A percentile compares a stretch with the other conserved stretches of the same genome.
phyloP scores from a whole-genome alignment of 2,113 vertebrate species.

The Drymodes brunneopygia region DNA sequence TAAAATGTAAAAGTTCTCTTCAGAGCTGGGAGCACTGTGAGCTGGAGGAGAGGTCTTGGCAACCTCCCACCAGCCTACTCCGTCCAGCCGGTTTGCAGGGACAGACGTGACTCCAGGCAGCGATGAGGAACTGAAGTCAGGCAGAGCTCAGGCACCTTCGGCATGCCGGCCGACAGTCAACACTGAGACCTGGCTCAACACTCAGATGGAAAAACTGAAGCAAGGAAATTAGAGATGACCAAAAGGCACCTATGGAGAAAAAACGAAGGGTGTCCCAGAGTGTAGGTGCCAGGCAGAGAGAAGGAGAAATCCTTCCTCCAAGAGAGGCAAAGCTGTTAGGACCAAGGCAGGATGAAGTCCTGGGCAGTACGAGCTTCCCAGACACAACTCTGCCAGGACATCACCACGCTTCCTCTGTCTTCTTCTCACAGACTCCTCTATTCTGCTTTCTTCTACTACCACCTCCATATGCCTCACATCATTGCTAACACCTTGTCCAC shows the following conservation, averaged over 20 bases:
- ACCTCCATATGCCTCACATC: neutral
- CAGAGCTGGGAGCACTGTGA: neutral
- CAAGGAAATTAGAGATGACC: neutral
- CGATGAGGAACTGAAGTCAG: neutral
- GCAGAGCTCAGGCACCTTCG: rapidly evolving
- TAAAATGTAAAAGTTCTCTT: conserved; percentile 31
- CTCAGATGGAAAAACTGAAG: neutral
- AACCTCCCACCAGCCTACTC: neutral
- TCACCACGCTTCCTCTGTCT: neutral
- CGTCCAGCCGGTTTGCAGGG: neutral
- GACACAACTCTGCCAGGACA: neutral
- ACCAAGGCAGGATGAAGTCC: neutral
- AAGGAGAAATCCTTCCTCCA: neutral
- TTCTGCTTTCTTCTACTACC: neutral
- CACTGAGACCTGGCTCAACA: neutral
- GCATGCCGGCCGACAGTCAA: rapidly evolving
- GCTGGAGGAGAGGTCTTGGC: neutral
- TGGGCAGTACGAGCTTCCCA: rapidly evolving
- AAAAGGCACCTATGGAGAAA: rapidly evolving
- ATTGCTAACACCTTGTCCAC: neutral
- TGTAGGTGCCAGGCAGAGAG: neutral
- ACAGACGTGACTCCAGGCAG: neutral
- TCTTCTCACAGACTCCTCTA: neutral
- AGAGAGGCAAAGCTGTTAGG: neutral
- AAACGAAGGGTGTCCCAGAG: rapidly evolving